phyloP scores from a whole-genome alignment of 2,888 invertebrate species.

The Danaus chrysippus region DNA sequence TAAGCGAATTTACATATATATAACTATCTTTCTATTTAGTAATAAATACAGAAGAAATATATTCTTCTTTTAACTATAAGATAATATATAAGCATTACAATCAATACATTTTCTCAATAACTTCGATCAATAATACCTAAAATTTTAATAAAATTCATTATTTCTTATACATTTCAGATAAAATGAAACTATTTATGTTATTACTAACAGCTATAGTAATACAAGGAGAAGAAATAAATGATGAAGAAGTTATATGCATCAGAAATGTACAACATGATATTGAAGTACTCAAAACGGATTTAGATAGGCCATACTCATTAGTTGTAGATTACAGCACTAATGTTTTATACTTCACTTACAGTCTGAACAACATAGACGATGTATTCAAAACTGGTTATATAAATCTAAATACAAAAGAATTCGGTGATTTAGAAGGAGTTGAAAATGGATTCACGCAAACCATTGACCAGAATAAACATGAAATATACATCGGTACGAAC shows the following conservation, averaged over 20 bases:
- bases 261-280: conserved; percentile 46
- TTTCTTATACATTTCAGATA: conserved; percentile 9
- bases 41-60: too few species aligned
- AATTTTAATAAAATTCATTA: not conserved
- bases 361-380: conserved; percentile 41
- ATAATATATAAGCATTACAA: too few species aligned
- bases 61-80: too few species aligned
- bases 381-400: conserved; percentile 50
- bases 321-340: conserved; percentile 53
- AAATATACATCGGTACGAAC: conserved; percentile 56
- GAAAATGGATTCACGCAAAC: conserved; percentile 59
- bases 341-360: conserved; percentile 60
- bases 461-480: conserved; percentile 49
- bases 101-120: not conserved
- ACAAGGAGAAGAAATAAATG: conserved; percentile 19
- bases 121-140: not conserved
- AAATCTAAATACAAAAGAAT: conserved; percentile 53
- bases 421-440: conserved; percentile 45
- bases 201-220: conserved; percentile 12
- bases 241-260: conserved; percentile 40
- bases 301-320: conserved; percentile 56
- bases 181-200: conserved; percentile 15
- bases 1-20: too few species aligned
- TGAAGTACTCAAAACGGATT: conserved; percentile 45
- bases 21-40: too few species aligned